Conservation (phyloP, 2,113 vertebrate species). For the Setophaga petechia region DNA sequence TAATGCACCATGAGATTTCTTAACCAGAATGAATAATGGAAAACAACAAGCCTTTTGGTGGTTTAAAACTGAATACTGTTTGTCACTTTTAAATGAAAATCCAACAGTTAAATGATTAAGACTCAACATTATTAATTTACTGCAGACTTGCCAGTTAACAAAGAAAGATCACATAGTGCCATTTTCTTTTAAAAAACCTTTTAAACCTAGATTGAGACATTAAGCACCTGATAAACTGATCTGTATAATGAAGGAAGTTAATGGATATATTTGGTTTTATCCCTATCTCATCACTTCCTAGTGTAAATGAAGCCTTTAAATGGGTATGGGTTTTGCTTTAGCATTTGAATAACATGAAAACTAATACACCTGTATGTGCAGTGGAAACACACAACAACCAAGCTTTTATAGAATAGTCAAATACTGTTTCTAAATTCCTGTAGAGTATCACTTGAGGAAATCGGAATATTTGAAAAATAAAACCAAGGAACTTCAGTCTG, state of each 20-base stretch:
- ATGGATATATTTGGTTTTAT: neutral
- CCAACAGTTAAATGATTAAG: neutral
- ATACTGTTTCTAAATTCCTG: neutral
- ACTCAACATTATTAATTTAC: neutral
- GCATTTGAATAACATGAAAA: neutral
- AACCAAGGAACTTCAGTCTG: neutral
- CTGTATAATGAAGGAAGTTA: neutral
- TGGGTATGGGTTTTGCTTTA: neutral
- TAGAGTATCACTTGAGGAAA: neutral
- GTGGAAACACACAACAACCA: neutral
- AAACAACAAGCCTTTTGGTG: neutral
- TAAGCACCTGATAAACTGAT: neutral
- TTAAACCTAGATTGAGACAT: neutral
- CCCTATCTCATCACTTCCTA: neutral
- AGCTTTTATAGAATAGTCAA: neutral
- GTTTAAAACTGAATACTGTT: neutral
- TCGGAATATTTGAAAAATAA: neutral
- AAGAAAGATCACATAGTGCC: neutral
- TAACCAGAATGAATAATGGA: neutral
- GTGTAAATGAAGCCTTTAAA: neutral
- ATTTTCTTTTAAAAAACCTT: neutral
- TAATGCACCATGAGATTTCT: neutral
- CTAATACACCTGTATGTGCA: neutral
- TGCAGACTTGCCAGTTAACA: neutral
- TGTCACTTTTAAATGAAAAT: neutral